Evolutionary conservation across 2,888 invertebrate species (phyloP).

Genomic region (Apoderus coryli): DNA sequence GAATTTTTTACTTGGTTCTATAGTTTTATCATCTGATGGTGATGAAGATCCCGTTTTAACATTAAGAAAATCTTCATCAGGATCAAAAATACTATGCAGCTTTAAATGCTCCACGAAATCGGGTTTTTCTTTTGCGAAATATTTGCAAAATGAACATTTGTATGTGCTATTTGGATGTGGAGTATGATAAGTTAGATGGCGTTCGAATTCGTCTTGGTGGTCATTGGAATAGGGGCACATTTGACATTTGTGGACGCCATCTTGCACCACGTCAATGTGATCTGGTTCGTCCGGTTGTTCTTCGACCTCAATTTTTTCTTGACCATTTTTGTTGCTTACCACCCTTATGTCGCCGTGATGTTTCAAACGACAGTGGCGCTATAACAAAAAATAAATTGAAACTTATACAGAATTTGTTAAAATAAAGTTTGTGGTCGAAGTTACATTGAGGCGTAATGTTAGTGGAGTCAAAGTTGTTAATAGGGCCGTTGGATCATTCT

Average conservation of each 20-base stretch:
- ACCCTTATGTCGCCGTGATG: conserved; percentile 64
- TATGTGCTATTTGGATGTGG: conserved; percentile 49
- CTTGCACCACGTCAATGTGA: conserved; percentile 29
- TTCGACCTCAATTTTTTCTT: conserved; percentile 33
- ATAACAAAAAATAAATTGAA: conserved; percentile 29
- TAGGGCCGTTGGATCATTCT: too few relatives aligned
- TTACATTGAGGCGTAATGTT: too few relatives aligned
- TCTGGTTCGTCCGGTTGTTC: conserved; percentile 30
- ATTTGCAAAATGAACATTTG: conserved; percentile 71
- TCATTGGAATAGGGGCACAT: conserved; percentile 59
- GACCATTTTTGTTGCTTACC: conserved; percentile 38
- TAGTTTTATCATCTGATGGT: conserved; percentile 21
- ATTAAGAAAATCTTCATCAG: conserved; percentile 40
- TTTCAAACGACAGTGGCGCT: conserved; percentile 68
- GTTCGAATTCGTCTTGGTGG: conserved; percentile 42
- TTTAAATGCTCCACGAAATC: conserved; percentile 53
- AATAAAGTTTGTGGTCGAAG: too few relatives aligned
- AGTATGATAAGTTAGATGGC: conserved; percentile 56
- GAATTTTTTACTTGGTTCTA: conserved; percentile 46
- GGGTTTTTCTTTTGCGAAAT: conserved; percentile 54
- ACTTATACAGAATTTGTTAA: too few relatives aligned
- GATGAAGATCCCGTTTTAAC: too few relatives aligned
- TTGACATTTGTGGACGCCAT: conserved; percentile 39
- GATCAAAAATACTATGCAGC: conserved; percentile 46
- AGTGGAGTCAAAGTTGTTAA: too few relatives aligned